Evolutionary conservation across 2,113 vertebrate genomes (phyloP).

Genomic region (Cercopithecus mona): DNA sequence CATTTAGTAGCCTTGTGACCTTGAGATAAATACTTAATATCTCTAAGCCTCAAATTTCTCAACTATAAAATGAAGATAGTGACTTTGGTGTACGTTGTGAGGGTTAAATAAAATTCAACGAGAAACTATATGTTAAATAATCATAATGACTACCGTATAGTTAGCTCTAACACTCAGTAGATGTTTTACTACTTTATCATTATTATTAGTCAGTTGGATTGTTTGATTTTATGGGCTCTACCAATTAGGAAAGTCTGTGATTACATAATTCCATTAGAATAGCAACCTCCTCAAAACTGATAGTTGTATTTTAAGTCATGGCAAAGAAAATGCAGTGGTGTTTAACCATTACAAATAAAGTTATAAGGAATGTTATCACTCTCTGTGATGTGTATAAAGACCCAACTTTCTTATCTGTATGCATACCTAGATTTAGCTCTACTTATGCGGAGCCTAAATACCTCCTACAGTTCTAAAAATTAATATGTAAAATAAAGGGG

Average conservation of each 20-base stretch:
- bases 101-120: background rate
- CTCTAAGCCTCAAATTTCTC: background rate
- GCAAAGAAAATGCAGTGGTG: background rate
- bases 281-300: background rate
- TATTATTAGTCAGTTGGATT: background rate
- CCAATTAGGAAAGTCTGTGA: background rate
- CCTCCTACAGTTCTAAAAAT: background rate
- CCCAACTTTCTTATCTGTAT: background rate
- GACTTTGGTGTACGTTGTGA: background rate
- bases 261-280: background rate
- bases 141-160: background rate
- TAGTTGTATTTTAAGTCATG: background rate
- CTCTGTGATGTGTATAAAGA: background rate
- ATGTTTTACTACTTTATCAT: background rate
- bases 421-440: background rate
- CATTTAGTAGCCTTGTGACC: background rate
- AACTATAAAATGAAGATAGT: background rate
- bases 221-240: background rate
- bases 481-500: background rate
- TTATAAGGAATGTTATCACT: background rate
- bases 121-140: background rate
- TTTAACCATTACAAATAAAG: background rate
- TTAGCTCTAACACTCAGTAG: background rate
- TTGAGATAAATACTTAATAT: background rate
- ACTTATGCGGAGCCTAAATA: background rate